Percentiles rank a stretch among this genome's conserved stretches.
phyloP scores from a whole-genome alignment of 1,140 invertebrate genomes.

The Anthonomus grandis region DNA sequence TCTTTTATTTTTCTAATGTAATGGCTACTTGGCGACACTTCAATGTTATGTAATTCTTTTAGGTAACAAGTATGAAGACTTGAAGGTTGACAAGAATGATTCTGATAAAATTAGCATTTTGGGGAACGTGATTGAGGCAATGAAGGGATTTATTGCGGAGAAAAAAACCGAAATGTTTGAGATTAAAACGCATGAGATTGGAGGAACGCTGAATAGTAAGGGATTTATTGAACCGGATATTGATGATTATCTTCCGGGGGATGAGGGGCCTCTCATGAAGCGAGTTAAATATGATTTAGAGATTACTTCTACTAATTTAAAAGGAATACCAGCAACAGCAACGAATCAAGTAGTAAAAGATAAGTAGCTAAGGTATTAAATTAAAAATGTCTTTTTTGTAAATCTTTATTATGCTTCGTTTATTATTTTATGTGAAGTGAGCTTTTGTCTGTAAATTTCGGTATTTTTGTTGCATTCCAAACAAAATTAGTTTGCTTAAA shows the following conservation, averaged over 20 bases:
- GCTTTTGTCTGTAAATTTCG: slow-evolving; percentile 20
- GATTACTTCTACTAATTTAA: slow-evolving; percentile 1
- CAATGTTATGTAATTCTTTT: not conserved
- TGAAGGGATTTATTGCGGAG: slow-evolving; percentile 36
- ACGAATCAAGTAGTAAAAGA: slow-evolving; percentile 20
- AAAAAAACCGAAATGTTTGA: slow-evolving; percentile 21
- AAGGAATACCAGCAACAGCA: slow-evolving; percentile 6
- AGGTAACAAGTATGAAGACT: slow-evolving; percentile 28
- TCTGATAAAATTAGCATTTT: slow-evolving; percentile 32
- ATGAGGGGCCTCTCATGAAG: slow-evolving; percentile 34
- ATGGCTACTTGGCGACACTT: too few species aligned
- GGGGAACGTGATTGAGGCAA: slow-evolving; percentile 31
- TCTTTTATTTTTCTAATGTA: too few species aligned
- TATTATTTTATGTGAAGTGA: slow-evolving; percentile 14
- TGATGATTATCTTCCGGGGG: slow-evolving; percentile 32
- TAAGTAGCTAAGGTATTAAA: not conserved
- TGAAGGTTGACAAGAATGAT: slow-evolving; percentile 27
- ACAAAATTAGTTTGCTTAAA: too few species aligned
- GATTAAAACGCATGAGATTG: slow-evolving; percentile 18
- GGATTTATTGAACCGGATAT: slow-evolving; percentile 45
- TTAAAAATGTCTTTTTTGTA: not conserved
- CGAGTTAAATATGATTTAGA: slow-evolving; percentile 16
- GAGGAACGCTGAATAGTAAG: slow-evolving; percentile 29
- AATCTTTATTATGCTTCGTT: slow-evolving; percentile 10
- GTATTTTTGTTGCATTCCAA: slow-evolving; percentile 27